Evolutionary conservation across 2,888 invertebrate species (phyloP), one percentile per base, ranked within the genome.

Genomic region (Oscheius sp.): DNA sequence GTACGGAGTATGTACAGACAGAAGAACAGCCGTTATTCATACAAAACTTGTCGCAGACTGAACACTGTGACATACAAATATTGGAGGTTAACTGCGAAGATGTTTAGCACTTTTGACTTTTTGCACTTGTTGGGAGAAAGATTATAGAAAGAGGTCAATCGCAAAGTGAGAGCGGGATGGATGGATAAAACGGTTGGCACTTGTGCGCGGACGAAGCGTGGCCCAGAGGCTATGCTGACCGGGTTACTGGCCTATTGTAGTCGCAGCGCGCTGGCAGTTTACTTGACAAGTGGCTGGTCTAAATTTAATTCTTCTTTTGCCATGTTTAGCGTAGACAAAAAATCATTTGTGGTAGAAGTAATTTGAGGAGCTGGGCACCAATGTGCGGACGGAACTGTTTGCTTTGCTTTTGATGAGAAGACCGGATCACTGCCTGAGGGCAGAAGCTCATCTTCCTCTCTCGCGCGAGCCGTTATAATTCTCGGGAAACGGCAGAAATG

Each of bases 381-480:
- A 66, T 29, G 66, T 52, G 66, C 66, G 29, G 16, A 49, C 52
- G 66, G 49, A 52, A 66, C 66, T 66, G 35, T 66, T 66, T 66
- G 66, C 52, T 66, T 66, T 66, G 52, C 66, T 66, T 66, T 66
- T 66, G 66, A 66, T 66, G 66, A 66, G 66, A 52, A 66, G 66
- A 66, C 66, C 66, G 66, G 66, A 66, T 66, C 66, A 66, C 52
- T 49, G 52, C 66, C 66, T 52, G 27, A 27, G 66, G 66, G 45
- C 58, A 58, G 58, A 23, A 29, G 58, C 58, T 58, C 58, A 58
- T 58, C 61, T 61, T 29, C 35, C 21, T 13, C 55, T 55, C n/a
- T n/a, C n/a, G 23, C 21, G 59, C 41, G 13, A 12, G n/a, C 25
- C 27, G 25, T 27, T 25, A 58, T 58, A 58, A 27, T 58, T 35